Evolutionary conservation across 2,888 invertebrate species (phyloP), one percentile per base, ranked within the genome.

Genomic region (Philereme transversata): DNA sequence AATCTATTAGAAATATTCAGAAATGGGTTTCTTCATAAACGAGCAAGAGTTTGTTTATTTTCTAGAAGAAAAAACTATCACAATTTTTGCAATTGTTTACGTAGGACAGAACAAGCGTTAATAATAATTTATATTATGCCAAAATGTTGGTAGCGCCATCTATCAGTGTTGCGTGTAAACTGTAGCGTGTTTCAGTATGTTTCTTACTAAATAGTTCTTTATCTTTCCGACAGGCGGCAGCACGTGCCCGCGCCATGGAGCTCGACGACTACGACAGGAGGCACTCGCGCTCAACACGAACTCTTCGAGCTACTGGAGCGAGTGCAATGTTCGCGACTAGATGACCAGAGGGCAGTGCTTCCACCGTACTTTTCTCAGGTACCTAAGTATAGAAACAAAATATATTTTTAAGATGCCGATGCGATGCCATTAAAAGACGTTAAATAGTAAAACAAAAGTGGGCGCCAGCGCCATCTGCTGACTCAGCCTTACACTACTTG

Each of bases 311-410:
- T 99, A 77, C 94, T 99, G 82, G 98, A 99, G 89, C 95, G 97
- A 82, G 97, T 98, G 73, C 99, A 99, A 90, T 97, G 97, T 93
- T 97, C 97, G 75, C 95, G 99, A 67, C 93, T 99, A 82, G 98
- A 99, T 86, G 99, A 99, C 93, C 99, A 99, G 93, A 95, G 99
- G 92, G 99, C 99, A 88, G 97, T 97, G 76, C 94, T 99, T 82
- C 98, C 99, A 71, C 95, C 97, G 54, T 97, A 97, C 92, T 97
- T 97, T 91, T 95, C 96, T 86, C 97, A 97, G 96, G 97, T 97
- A 88, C 88, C 93, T 65, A 35, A 22, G 1, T 1, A 22, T 2
- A 22, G 22, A 22, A 22, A 22, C 22, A 22, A 22, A 22, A 22
- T 22, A 22, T 10, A 43, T 40, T 45, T 40, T 59, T 44, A 49